Percentiles rank a stretch among this genome's conserved stretches.
These are phyloP conservation scores for Oryzias woworae DNA, from an alignment of 2,113 vertebrate genomes.

Conservation along the genomic window DNA sequence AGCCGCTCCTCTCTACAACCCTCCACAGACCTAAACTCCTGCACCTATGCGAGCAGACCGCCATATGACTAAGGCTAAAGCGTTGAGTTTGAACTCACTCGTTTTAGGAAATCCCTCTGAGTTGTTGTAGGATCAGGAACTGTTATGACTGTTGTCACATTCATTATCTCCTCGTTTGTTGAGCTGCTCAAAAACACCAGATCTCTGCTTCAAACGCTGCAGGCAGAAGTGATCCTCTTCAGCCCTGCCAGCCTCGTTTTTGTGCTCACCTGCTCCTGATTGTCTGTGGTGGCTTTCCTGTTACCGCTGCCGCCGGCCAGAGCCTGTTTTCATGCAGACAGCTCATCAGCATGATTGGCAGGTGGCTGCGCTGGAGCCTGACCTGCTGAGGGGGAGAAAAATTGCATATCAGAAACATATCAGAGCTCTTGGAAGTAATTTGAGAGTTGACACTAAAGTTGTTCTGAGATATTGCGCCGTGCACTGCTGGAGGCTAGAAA, in stretches of 20 bases:
- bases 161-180: too few relatives aligned
- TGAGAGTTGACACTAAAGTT: slow-evolving; percentile 33
- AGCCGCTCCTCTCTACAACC: too few relatives aligned
- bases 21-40: too few relatives aligned
- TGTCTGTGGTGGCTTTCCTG: slow-evolving; percentile 1
- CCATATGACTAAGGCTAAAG: too few relatives aligned
- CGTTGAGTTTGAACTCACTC: too few relatives aligned
- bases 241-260: not conserved
- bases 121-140: too few relatives aligned
- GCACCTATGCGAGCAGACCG: too few relatives aligned
- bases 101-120: too few relatives aligned
- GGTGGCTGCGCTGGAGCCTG: slow-evolving; percentile 18
- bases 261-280: slow-evolving; percentile 33
- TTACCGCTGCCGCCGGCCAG: slow-evolving; percentile 29
- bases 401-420: slow-evolving; percentile 40
- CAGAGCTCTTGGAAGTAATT: slow-evolving; percentile 37
- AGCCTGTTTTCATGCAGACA: slow-evolving; percentile 33
- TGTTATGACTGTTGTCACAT: too few relatives aligned
- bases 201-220: too few relatives aligned
- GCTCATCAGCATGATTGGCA: slow-evolving; percentile 64
- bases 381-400: slow-evolving; percentile 21
- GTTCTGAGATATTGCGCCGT: not conserved
- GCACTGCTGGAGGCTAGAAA: slow-evolving; percentile 17
- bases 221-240: too few relatives aligned
- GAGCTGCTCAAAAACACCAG: too few relatives aligned